phyloP scores from a whole-genome alignment of 2,888 invertebrate species.

The Archaeoteleia sp. region DNA sequence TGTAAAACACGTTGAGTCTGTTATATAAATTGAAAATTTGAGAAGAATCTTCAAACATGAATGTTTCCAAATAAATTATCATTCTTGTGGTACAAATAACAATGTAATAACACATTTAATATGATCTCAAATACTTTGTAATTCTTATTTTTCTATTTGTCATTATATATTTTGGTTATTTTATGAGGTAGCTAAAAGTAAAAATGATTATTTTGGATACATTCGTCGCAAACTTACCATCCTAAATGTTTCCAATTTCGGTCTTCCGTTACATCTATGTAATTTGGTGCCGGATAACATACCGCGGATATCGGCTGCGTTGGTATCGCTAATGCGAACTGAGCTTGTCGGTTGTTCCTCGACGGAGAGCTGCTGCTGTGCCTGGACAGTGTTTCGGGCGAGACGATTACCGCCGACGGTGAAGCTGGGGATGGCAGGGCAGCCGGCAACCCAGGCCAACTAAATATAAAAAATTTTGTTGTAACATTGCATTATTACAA shows the following conservation, averaged over 20 bases:
- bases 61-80: too few relatives aligned
- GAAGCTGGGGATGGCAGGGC: constrained; percentile 86
- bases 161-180: not conserved
- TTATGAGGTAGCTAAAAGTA: too few relatives aligned
- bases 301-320: constrained; percentile 78
- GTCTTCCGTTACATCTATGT: constrained; percentile 74
- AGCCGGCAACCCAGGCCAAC: constrained; percentile 74
- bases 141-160: too few relatives aligned
- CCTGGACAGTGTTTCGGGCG: constrained; percentile 84
- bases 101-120: too few relatives aligned
- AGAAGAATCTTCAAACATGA: too few relatives aligned
- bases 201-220: too few relatives aligned
- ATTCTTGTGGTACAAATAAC: too few relatives aligned
- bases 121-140: too few relatives aligned
- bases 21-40: too few relatives aligned
- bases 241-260: constrained; percentile 80
- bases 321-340: constrained; percentile 75
- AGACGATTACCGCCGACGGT: constrained; percentile 84
- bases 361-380: constrained; percentile 81
- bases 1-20: too few relatives aligned
- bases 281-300: constrained; percentile 78
- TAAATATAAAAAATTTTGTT: constrained; percentile 57
- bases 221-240: constrained; percentile 83
- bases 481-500: too few relatives aligned
- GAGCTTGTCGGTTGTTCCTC: constrained; percentile 58